These are phyloP conservation scores for Reticulitermes lucifugus DNA, from an alignment of 2,888 invertebrate species.

Conservation along the genomic window DNA sequence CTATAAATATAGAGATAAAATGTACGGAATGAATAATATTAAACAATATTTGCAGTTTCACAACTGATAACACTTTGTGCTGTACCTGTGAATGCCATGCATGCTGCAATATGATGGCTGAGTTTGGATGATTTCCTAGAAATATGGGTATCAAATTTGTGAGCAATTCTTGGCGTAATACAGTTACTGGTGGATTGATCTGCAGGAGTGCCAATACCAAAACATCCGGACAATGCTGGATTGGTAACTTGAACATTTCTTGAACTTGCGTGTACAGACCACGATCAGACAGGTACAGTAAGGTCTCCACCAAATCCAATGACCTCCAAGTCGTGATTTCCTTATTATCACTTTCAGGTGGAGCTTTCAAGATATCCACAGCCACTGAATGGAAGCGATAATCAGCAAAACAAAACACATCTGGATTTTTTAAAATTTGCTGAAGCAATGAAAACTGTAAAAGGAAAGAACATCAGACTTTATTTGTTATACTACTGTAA, in stretches of 20 bases:
- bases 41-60: no score
- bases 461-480: constrained; percentile 32
- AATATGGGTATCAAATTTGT: constrained; percentile 92
- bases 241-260: constrained; percentile 91
- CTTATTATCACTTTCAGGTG: constrained; percentile 95
- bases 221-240: constrained; percentile 95
- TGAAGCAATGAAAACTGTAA: constrained; percentile 83
- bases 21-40: no score
- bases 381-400: constrained; percentile 88
- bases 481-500: no score
- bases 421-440: constrained; percentile 89
- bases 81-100: constrained; percentile 87
- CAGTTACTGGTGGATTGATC: constrained; percentile 82
- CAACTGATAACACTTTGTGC: neutral
- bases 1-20: no score
- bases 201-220: constrained; percentile 90
- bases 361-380: constrained; percentile 90
- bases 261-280: constrained; percentile 86
- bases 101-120: constrained; percentile 94
- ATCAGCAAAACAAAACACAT: constrained; percentile 95
- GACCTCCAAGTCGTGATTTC: constrained; percentile 95
- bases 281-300: constrained; percentile 88
- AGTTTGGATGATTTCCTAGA: constrained; percentile 95
- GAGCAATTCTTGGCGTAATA: constrained; percentile 87
- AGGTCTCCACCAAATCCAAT: constrained; percentile 88